Percentiles rank a stretch among this genome's conserved stretches.
These are phyloP conservation scores for Proteles cristata DNA, from an alignment of 2,113 vertebrate species.

Conservation along the genomic window DNA sequence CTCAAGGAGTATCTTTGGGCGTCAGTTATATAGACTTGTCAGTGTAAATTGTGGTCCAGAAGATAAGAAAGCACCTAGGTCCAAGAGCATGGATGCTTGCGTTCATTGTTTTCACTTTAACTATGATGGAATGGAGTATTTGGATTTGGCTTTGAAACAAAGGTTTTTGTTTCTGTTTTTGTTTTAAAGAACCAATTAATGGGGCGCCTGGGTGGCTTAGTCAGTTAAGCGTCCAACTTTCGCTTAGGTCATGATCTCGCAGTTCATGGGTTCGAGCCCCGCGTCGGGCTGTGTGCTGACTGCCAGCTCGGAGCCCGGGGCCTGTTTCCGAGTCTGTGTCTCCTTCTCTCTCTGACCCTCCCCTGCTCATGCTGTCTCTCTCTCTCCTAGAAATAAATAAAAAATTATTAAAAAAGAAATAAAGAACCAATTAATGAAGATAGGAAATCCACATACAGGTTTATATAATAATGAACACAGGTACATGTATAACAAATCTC, in stretches of 20 bases:
- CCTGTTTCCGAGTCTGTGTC: too few relatives aligned
- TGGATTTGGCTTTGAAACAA: conserved; percentile 30
- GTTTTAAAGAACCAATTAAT: neutral
- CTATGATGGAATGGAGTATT: neutral
- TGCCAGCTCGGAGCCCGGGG: too few relatives aligned
- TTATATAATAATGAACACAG: neutral
- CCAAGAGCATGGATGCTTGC: neutral
- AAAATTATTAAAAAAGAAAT: too few relatives aligned
- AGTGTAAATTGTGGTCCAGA: neutral
- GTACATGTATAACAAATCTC: neutral
- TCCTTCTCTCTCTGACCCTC: too few relatives aligned
- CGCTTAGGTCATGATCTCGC: too few relatives aligned
- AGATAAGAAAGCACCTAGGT: neutral
- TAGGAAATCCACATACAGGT: neutral
- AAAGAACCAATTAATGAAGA: neutral
- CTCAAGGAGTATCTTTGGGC: neutral
- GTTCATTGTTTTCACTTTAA: neutral
- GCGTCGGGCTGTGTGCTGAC: too few relatives aligned
- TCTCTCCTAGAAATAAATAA: too few relatives aligned
- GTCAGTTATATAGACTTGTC: neutral
- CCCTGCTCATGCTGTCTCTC: too few relatives aligned
- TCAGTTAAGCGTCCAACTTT: too few relatives aligned
- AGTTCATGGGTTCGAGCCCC: too few relatives aligned
- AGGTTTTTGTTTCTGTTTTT: neutral
- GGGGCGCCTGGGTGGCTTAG: too few relatives aligned